These are phyloP conservation scores for Agonopterix arenella DNA, from an alignment of 2,888 invertebrate species.

Conservation along the genomic window DNA sequence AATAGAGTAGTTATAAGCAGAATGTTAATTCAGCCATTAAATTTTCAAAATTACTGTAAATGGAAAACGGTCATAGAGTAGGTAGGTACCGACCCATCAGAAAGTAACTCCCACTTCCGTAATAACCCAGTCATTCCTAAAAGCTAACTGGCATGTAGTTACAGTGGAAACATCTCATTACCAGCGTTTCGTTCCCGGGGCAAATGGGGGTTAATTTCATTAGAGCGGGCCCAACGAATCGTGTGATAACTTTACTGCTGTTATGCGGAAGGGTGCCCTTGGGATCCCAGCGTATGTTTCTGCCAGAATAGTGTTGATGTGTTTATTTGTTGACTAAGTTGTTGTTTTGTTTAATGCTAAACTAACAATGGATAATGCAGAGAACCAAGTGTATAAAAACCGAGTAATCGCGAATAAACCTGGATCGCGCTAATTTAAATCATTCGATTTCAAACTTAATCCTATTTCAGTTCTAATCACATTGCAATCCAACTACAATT, in stretches of 20 bases:
- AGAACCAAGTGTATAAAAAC: too few species aligned
- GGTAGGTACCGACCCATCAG: background rate
- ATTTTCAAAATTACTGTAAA: background rate
- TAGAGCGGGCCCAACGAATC: constrained; percentile 70
- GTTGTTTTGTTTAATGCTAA: background rate
- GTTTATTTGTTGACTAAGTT: constrained; percentile 24
- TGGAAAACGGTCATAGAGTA: background rate
- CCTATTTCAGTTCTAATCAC: too few species aligned
- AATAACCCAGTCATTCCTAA: constrained; percentile 27
- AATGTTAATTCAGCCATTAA: background rate
- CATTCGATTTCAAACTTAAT: too few species aligned
- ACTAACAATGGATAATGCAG: too few species aligned
- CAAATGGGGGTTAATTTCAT: constrained; percentile 73
- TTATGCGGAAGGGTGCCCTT: constrained; percentile 57
- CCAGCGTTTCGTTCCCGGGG: constrained; percentile 51
- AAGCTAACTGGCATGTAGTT: constrained; percentile 51
- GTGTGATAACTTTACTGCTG: constrained; percentile 73
- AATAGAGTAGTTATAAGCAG: background rate
- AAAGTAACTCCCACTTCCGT: background rate
- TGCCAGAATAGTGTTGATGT: constrained; percentile 37
- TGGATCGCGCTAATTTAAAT: too few species aligned
- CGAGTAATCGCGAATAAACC: too few species aligned
- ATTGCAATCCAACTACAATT: too few species aligned
- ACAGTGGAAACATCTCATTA: constrained; percentile 30
- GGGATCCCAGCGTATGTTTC: constrained; percentile 46